Evolutionary conservation across 2,888 invertebrate genomes (phyloP).

Genomic region (Hetaerina titia): DNA sequence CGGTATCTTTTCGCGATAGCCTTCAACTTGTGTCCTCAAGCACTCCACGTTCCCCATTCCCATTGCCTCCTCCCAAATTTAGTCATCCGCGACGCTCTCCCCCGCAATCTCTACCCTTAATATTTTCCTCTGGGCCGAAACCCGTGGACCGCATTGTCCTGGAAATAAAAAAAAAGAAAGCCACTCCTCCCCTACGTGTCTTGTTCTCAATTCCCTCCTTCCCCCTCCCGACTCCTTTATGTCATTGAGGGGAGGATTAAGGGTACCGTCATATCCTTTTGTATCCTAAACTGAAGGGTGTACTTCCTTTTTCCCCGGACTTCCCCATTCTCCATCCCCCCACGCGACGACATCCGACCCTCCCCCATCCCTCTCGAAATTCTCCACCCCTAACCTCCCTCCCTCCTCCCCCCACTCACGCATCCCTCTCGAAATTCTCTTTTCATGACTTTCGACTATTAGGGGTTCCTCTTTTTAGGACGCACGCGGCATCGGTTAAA

Average conservation of each 20-base stretch:
- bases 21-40: too few relatives aligned
- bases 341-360: neutral
- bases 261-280: neutral
- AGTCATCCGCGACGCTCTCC: neutral
- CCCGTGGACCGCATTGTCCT: neutral
- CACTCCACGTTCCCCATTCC: too few relatives aligned
- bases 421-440: neutral
- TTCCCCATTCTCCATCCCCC: neutral
- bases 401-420: too few relatives aligned
- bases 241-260: neutral
- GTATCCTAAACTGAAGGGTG: neutral
- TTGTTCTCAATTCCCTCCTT: neutral
- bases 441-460: neutral
- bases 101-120: neutral
- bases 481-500: neutral
- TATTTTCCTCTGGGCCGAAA: neutral
- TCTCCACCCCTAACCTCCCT: too few relatives aligned
- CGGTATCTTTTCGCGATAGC: too few relatives aligned
- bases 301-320: neutral
- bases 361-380: neutral
- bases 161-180: neutral
- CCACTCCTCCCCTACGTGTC: neutral
- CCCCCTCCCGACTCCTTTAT: too few relatives aligned
- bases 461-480: neutral
- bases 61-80: neutral